phyloP scores from a whole-genome alignment of 1,140 invertebrate species.

The Drosophila santomea region DNA sequence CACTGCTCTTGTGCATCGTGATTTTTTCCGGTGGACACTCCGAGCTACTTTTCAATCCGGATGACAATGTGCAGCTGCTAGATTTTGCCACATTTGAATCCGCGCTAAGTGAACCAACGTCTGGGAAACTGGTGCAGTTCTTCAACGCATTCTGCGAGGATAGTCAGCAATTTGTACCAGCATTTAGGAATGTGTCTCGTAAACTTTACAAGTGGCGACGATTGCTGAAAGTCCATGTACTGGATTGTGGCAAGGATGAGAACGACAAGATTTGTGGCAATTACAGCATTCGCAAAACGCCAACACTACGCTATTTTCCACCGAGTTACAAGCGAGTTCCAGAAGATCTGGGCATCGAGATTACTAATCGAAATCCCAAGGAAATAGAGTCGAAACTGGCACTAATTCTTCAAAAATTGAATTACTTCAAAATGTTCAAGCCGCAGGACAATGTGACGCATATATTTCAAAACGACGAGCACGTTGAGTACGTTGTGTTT shows the following conservation, averaged over 20 bases:
- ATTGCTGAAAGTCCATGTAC: neutral
- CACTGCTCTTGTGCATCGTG: neutral
- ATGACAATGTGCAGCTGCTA: neutral
- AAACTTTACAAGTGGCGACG: neutral
- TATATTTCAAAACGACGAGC: neutral
- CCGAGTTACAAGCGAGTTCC: neutral
- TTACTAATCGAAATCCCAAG: neutral
- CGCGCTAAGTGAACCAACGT: neutral
- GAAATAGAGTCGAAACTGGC: neutral
- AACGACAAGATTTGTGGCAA: neutral
- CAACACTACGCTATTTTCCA: neutral
- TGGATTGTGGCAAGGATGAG: neutral
- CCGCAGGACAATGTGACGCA: slow-evolving; percentile 4
- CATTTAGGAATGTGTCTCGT: neutral
- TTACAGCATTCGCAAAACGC: neutral
- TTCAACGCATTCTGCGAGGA: slow-evolving; percentile 4
- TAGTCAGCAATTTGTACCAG: neutral
- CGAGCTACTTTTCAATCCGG: neutral
- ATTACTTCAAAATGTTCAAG: neutral
- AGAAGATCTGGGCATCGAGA: neutral
- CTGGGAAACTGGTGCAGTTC: neutral
- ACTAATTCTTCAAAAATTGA: neutral
- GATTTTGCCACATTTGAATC: neutral
- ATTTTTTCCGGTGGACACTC: neutral
- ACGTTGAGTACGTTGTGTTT: neutral